phyloP scores from a whole-genome alignment of 1,140 invertebrate species.

The Drosophila micromelanica region DNA sequence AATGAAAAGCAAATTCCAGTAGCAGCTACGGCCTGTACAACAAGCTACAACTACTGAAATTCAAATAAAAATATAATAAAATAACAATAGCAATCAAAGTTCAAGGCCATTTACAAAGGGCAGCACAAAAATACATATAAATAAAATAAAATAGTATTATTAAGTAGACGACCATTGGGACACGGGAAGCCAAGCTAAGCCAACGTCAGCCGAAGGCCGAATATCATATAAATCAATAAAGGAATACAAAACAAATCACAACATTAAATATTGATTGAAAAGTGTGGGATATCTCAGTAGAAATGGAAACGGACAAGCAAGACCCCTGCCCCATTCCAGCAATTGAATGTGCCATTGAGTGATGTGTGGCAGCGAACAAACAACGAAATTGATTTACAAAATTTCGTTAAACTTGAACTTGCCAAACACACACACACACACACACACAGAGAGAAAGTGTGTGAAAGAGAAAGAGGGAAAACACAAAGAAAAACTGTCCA shows the following conservation, averaged over 20 bases:
- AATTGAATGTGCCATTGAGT: background rate
- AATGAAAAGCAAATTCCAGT: constrained; percentile 24
- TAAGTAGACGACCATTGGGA: constrained; percentile 27
- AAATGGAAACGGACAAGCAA: constrained; percentile 35
- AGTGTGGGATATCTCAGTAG: constrained; percentile 46
- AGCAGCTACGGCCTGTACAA: background rate
- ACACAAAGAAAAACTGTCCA: background rate
- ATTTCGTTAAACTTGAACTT: constrained; percentile 32
- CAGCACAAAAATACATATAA: background rate
- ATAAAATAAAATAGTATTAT: constrained; percentile 17
- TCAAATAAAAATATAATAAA: constrained; percentile 20
- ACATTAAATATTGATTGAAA: constrained; percentile 67
- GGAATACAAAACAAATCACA: constrained; percentile 33
- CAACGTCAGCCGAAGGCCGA: constrained; percentile 30
- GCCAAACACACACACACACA: background rate
- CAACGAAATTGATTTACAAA: constrained; percentile 41
- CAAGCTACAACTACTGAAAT: background rate
- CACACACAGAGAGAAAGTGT: too few relatives aligned
- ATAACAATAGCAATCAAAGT: constrained; percentile 29
- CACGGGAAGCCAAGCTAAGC: constrained; percentile 15
- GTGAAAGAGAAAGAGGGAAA: background rate
- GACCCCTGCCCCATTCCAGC: background rate
- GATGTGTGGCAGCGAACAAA: constrained; percentile 21
- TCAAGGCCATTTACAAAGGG: constrained; percentile 58
- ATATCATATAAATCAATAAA: constrained; percentile 67